Percentiles rank a stretch among this genome's conserved stretches.
These are phyloP conservation scores for Micromussa lordhowensis DNA, from an alignment of 92 coral and sea anemone species.

Conservation along the genomic window DNA sequence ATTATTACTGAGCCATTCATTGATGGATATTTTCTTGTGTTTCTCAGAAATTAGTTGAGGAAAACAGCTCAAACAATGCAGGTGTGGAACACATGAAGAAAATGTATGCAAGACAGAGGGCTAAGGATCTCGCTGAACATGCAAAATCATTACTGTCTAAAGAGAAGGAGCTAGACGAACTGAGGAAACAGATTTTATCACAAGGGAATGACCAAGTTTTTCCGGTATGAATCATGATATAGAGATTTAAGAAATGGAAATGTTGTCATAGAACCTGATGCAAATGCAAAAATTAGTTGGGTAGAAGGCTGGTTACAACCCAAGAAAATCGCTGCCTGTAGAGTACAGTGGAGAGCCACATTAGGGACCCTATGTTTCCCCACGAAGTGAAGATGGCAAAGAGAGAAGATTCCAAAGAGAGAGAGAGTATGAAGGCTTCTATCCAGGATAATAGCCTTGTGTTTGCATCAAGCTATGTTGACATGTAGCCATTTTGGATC, in stretches of 20 bases:
- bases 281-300: not conserved
- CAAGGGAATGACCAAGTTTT: slow-evolving; percentile 26
- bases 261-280: not conserved
- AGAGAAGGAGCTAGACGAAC: slow-evolving; percentile 84
- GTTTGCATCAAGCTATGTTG: not conserved
- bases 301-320: too few relatives aligned
- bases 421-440: not conserved
- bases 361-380: too few relatives aligned
- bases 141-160: slow-evolving; percentile 82
- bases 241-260: not conserved
- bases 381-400: too few relatives aligned
- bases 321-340: too few relatives aligned
- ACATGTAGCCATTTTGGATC: too few relatives aligned
- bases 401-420: too few relatives aligned
- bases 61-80: slow-evolving; percentile 67
- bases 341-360: too few relatives aligned
- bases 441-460: not conserved
- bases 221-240: slow-evolving; percentile 7
- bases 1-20: too few relatives aligned
- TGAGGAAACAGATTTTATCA: slow-evolving; percentile 67
- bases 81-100: slow-evolving; percentile 93
- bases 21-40: not conserved
- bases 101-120: slow-evolving; percentile 93
- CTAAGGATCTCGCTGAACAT: slow-evolving; percentile 97
- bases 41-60: slow-evolving; percentile 79